Evolutionary conservation across 2,888 invertebrate species (phyloP), one percentile per base, ranked within the genome.

Genomic region (Vanessa cardui): DNA sequence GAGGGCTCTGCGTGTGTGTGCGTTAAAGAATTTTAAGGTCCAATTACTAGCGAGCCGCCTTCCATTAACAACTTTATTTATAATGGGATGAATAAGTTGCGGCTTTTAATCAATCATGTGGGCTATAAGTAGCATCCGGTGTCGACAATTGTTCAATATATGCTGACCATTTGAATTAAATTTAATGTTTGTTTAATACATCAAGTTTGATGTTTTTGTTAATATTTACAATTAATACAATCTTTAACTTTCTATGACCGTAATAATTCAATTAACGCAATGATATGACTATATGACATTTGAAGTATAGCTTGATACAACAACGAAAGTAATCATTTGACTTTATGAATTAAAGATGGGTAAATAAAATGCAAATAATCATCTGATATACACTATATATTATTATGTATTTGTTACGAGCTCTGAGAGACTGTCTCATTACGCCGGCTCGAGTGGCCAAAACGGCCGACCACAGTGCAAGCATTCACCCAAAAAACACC

Each of bases 1-100:
- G 66, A 58, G 69, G 68, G 72, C 68, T 66, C 62, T 71, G 72
- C 71, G 71, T 65, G 70, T 74, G 83, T 83, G 83, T 82, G 83
- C 76, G 82, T 86, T 78, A 77, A 80, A 80, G 85, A 87, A 89
- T 88, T 86, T 87, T 83, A 84, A 88, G 85, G 83, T 83, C 86
- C 89, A 89, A 90, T 90, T 90, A 90, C 86, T 80, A 82, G 80
- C 77, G 80, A 82, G 80, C 85, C 81, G 83, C 77, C 81, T 77
- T 82, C 84, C 86, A 88, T 90, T 88, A 90, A 89, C 86, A 87
- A 88, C 85, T 88, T 89, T 89, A 90, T 89, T 89, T 89, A 89
- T 87, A 85, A 84, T 80, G 78, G 77, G 84, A 86, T 87, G 84
- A 85, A 89, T 89, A 89, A 86, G 83, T 88, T 85, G 90, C 88